Conservation (phyloP, 2,113 vertebrate species). For the Cavia aperea region DNA sequence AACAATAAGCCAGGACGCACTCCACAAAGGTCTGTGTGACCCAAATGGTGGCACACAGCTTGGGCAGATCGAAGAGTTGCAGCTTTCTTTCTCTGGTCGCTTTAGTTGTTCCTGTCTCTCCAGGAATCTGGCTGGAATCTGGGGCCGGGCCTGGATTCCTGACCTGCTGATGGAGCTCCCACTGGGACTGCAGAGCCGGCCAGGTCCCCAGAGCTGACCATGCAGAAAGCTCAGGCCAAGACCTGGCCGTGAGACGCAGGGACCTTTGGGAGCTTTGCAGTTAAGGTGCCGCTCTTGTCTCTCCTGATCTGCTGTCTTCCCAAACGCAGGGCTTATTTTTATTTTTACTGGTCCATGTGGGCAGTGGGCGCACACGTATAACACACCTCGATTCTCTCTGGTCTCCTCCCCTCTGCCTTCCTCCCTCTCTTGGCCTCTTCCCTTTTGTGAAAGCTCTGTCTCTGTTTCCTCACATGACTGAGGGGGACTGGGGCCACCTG, state of each 20-base stretch:
- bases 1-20: background rate
- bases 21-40: background rate
- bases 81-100: background rate
- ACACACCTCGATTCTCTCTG: background rate
- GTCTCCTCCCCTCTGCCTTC: background rate
- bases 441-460: background rate
- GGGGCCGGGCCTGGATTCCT: background rate
- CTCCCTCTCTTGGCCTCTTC: background rate
- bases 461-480: background rate
- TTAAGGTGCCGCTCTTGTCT: accelerated
- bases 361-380: background rate
- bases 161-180: background rate
- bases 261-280: background rate
- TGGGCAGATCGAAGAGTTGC: background rate
- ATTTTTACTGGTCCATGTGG: background rate
- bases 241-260: too few relatives aligned
- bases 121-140: background rate
- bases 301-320: background rate
- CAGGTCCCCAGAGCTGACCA: background rate
- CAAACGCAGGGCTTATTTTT: background rate
- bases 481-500: background rate
- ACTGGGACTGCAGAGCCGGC: background rate
- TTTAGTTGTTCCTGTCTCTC: background rate
- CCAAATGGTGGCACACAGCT: background rate
- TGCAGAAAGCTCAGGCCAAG: too few relatives aligned